A percentile compares a stretch with the other conserved stretches of the same genome.
Conservation (phyloP, 2,797 vertebrate genomes). For the Coluber constrictor region DNA sequence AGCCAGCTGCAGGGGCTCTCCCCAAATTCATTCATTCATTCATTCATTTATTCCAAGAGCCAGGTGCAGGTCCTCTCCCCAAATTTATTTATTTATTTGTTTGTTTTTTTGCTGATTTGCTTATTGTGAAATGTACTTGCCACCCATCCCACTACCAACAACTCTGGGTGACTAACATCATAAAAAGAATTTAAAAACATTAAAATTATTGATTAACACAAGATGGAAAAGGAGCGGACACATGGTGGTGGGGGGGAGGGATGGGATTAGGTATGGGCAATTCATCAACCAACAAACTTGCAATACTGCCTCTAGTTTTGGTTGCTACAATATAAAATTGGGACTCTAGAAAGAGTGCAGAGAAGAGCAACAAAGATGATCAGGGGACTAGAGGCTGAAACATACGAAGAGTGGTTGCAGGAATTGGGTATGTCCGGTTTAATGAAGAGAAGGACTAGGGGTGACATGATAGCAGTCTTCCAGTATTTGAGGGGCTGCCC, state of each 20-base stretch:
- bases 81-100: background rate
- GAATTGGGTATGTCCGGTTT: too few relatives aligned
- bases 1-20: background rate
- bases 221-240: background rate
- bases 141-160: background rate
- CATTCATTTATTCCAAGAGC: background rate
- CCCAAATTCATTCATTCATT: background rate
- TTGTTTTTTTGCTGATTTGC: background rate
- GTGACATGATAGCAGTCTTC: too few relatives aligned
- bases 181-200: background rate
- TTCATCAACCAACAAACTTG: background rate
- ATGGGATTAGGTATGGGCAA: background rate
- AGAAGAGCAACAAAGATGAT: background rate
- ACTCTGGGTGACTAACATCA: background rate
- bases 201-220: background rate
- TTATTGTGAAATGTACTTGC: background rate
- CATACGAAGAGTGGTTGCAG: fast-evolving
- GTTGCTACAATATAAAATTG: fast-evolving
- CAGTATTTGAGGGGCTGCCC: background rate
- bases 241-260: background rate
- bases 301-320: background rate
- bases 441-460: background rate
- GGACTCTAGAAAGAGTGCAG: background rate
- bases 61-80: background rate
- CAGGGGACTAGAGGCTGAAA: background rate